Conservation (phyloP, 2,797 vertebrate genomes). For the Cryptoprocta ferox region DNA sequence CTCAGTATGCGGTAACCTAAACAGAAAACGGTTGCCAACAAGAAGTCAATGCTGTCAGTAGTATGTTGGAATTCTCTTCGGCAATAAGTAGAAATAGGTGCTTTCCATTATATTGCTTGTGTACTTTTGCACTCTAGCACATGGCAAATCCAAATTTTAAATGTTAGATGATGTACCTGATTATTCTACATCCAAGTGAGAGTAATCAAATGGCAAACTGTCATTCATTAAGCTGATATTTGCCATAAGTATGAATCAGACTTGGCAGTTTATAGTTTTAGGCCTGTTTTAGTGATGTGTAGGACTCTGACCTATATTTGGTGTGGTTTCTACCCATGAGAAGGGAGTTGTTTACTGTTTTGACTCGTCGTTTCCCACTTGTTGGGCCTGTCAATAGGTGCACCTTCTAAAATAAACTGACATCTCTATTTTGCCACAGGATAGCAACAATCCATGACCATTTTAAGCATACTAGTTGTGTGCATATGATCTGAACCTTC, state of each 20-base stretch:
- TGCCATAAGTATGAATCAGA: conserved; percentile 79
- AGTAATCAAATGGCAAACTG: conserved; percentile 79
- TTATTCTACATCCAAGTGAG: conserved; percentile 72
- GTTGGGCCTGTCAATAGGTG: conserved; percentile 80
- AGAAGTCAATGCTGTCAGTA: conserved; percentile 82
- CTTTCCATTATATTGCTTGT: conserved; percentile 81
- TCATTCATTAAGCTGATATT: conserved; percentile 79
- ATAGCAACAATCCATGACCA: conserved; percentile 72
- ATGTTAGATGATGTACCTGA: conserved; percentile 72
- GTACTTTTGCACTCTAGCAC: conserved; percentile 79
- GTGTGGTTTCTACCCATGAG: conserved; percentile 81
- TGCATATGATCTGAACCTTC: conserved; percentile 81
- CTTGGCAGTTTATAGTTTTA: conserved; percentile 80
- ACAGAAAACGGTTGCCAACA: conserved; percentile 72
- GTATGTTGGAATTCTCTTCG: conserved; percentile 82
- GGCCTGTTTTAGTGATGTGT: conserved; percentile 75
- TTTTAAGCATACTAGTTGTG: conserved; percentile 84
- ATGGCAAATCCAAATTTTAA: conserved; percentile 80
- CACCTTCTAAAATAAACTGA: conserved; percentile 75
- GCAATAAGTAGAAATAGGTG: conserved; percentile 82
- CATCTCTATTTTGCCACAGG: conserved; percentile 69
- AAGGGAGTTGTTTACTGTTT: conserved; percentile 75
- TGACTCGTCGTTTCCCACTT: conserved; percentile 81
- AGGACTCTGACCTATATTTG: conserved; percentile 78
- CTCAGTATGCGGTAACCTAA: conserved; percentile 82